Conservation (phyloP, 2,113 vertebrate species). For the mouse (Mus musculus) region GRCm39 chr11:93413501-93414000, state of each 20-base stretch:
- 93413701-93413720: slow-evolving; percentile 36
- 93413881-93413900: neutral
- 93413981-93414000: neutral
- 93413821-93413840: neutral
- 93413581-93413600: neutral
- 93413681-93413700: neutral
- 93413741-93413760: neutral
- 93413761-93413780: neutral
- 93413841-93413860: neutral
- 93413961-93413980: neutral
- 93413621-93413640: neutral
- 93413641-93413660: neutral
- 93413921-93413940: neutral
- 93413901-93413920: neutral
- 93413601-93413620: neutral
- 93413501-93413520: neutral
- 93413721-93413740: neutral
- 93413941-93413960: neutral
- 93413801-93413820: neutral
- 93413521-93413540: neutral
- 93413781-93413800: neutral
- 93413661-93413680: neutral
- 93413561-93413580: neutral
- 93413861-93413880: neutral
- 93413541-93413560: neutral